These are phyloP conservation scores for Yponomeuta evonymella DNA, from an alignment of 2,888 invertebrate genomes.

Conservation along the genomic window DNA sequence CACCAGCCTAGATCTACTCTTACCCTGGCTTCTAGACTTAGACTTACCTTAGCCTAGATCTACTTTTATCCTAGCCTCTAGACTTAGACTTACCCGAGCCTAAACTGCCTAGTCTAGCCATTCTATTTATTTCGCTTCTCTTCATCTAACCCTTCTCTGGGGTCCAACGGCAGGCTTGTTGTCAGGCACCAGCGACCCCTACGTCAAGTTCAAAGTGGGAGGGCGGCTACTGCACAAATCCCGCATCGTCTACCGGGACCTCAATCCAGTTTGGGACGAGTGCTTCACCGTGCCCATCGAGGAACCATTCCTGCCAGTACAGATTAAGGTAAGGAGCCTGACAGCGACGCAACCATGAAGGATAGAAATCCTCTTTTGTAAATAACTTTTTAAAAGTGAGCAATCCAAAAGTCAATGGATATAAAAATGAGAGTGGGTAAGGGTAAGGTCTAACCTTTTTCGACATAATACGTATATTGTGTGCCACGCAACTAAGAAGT, in stretches of 20 bases:
- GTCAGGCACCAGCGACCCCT: conserved; percentile 96
- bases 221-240: conserved; percentile 94
- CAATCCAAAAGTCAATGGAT: too few species aligned
- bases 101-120: conserved; percentile 27
- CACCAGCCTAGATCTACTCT: too few species aligned
- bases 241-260: conserved; percentile 92
- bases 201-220: conserved; percentile 95
- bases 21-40: background rate
- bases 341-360: background rate
- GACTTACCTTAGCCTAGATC: background rate
- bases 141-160: conserved; percentile 60
- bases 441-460: too few species aligned
- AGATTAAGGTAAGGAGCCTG: conserved; percentile 82
- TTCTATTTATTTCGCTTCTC: conserved; percentile 50
- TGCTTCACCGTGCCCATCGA: conserved; percentile 94
- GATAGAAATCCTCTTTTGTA: too few species aligned
- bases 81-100: background rate
- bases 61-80: background rate
- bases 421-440: too few species aligned
- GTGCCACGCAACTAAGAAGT: too few species aligned
- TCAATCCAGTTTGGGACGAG: conserved; percentile 99
- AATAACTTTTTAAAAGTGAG: too few species aligned
- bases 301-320: conserved; percentile 90
- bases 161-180: conserved; percentile 70
- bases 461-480: too few species aligned